Percentiles rank a stretch among this genome's conserved stretches.
These are phyloP conservation scores for Carposina sasakii DNA, from an alignment of 1,140 invertebrate species.

Conservation along the genomic window DNA sequence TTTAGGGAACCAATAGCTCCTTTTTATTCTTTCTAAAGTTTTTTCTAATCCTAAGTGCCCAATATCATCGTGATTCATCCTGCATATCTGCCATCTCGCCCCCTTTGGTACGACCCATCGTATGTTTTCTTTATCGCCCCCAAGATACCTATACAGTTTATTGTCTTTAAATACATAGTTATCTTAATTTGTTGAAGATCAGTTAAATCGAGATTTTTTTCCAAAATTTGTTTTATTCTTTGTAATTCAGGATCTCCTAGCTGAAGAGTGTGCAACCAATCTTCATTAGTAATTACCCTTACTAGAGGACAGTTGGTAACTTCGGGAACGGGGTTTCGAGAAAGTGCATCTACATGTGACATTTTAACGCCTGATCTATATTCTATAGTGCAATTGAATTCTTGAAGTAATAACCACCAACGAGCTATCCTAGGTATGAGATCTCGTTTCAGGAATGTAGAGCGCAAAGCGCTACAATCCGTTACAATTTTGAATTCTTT, in stretches of 20 bases:
- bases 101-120: background rate
- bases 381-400: conserved; percentile 34
- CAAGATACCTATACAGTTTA: background rate
- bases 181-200: background rate
- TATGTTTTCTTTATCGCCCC: background rate
- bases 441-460: conserved; percentile 20
- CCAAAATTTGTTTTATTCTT: background rate
- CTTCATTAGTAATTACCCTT: background rate
- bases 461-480: background rate
- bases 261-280: background rate
- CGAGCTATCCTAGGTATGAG: conserved; percentile 31
- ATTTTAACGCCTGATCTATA: conserved; percentile 31
- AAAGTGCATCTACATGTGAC: conserved; percentile 33
- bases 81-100: no score
- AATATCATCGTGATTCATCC: background rate
- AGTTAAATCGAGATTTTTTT: background rate
- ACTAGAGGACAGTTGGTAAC: background rate
- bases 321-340: background rate
- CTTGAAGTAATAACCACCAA: conserved; percentile 40
- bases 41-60: background rate
- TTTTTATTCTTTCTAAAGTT: background rate
- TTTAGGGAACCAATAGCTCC: background rate
- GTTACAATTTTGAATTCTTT: background rate
- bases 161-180: background rate
- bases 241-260: background rate